Evolutionary conservation across 2,113 vertebrate species (phyloP).

Genomic region (Lepisosteus oculatus): DNA sequence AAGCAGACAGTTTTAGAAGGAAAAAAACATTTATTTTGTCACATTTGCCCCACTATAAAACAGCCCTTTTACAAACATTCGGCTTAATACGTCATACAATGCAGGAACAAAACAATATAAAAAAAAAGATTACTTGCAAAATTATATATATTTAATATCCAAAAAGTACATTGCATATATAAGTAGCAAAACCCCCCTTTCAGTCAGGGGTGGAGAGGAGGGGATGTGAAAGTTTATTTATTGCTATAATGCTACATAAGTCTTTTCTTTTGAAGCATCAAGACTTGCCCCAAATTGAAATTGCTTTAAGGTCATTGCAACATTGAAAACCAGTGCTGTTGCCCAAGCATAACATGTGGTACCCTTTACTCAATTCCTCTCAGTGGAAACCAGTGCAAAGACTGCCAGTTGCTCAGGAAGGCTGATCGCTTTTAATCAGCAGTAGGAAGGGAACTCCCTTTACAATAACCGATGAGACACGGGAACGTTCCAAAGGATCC

Average conservation of each 20-base stretch:
- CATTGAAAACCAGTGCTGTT: conserved; percentile 51
- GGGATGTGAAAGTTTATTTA: conserved; percentile 44
- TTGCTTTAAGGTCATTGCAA: conserved; percentile 27
- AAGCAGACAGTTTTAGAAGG: conserved; percentile 31
- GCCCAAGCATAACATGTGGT: conserved; percentile 45
- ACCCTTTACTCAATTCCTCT: conserved; percentile 46
- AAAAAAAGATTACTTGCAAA: conserved; percentile 84
- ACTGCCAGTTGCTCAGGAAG: conserved; percentile 33
- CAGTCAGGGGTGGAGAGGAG: conserved; percentile 54
- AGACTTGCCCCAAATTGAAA: conserved; percentile 33
- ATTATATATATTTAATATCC: conserved; percentile 91
- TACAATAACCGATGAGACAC: conserved; percentile 4
- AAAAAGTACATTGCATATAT: conserved; percentile 93
- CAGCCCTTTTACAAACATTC: conserved; percentile 74
- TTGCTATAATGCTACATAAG: conserved; percentile 64
- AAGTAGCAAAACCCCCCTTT: conserved; percentile 78
- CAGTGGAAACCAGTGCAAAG: conserved; percentile 38
- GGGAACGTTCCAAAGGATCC: not conserved
- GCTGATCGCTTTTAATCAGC: conserved; percentile 23
- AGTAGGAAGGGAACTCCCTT: conserved; percentile 27
- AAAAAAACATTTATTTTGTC: conserved; percentile 90
- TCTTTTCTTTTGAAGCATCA: conserved; percentile 50
- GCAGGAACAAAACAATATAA: conserved; percentile 52
- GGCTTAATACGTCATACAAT: conserved; percentile 76
- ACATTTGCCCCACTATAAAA: conserved; percentile 80